Base-by-base conservation (phyloP, 2,888 invertebrate genomes). In the Acanthosepion lycidas region DNA sequence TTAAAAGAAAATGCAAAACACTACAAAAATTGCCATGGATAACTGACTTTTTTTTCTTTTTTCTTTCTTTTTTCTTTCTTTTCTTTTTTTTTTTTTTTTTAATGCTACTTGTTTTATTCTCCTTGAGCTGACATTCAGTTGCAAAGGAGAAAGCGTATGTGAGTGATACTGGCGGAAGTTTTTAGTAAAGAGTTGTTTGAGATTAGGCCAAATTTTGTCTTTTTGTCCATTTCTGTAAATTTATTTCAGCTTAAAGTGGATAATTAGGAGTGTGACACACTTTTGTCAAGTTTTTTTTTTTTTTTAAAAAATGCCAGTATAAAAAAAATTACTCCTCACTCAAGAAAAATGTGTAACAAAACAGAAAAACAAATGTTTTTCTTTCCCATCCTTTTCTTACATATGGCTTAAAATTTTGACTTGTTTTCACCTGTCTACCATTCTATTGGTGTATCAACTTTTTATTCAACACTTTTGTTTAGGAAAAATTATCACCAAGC, bases 61-160 rank as follows among this genome's bases (percentile, higher is more conserved):
- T n/a, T n/a, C n/a, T n/a, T n/a, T n/a, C n/a, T n/a, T n/a, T n/a
- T n/a, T 78, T 1, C 33, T 78, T 33, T 15, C n/a, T 78, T 59
- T 78, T 8, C 59, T 59, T 78, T 1, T 78, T 78, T 33, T 15
- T 33, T 78, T 59, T 78, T 8, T 78, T 78, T 33, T 15, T 78
- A n/a, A 78, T 78, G 33, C 9, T 78, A 78, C 78, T n/a, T 78
- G 78, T n/a, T 78, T 78, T n/a, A 78, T 78, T n/a, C 78, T n/a
- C 23, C 78, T 78, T 78, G 78, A 78, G 78, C 78, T 78, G 78
- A 78, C 78, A 78, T 78, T 78, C 78, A 78, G 78, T 78, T 78
- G 78, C 78, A 78, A 78, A 28, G n/a, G 28, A 33, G 59, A 59
- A 78, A 78, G 78, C 12, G 33, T 51, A 33, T 78, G n/a, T 33